Conservation (phyloP, 2,797 vertebrate genomes). For the Eospalax fontanierii region DNA sequence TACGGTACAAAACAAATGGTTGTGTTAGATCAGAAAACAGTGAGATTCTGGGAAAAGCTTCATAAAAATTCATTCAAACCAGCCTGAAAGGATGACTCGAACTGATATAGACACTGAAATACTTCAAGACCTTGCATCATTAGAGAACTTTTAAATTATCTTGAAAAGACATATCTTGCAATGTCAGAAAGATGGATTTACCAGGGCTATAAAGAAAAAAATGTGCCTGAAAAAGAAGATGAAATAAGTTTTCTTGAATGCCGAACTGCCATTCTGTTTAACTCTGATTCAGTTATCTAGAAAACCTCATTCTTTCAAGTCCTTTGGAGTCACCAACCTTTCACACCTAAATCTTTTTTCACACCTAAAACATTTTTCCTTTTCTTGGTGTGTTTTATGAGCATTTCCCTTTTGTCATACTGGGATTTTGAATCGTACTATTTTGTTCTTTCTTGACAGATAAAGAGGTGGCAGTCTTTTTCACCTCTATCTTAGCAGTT, state of each 20-base stretch:
- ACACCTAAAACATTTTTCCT: slow-evolving; percentile 42
- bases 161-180: slow-evolving; percentile 38
- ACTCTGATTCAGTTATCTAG: slow-evolving; percentile 67
- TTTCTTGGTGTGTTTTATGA: slow-evolving; percentile 35
- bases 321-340: slow-evolving; percentile 41
- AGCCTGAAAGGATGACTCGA: slow-evolving; percentile 33
- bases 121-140: background rate
- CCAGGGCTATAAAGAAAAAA: slow-evolving; percentile 48
- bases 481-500: slow-evolving; percentile 63
- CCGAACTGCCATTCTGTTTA: slow-evolving; percentile 46
- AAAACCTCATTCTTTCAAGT: slow-evolving; percentile 42
- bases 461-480: slow-evolving; percentile 60
- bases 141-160: slow-evolving; percentile 53
- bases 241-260: slow-evolving; percentile 49
- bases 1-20: slow-evolving; percentile 39
- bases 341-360: slow-evolving; percentile 52
- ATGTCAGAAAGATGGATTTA: slow-evolving; percentile 62
- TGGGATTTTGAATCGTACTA: slow-evolving; percentile 42
- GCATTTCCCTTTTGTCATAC: slow-evolving; percentile 45
- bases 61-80: slow-evolving; percentile 52
- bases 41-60: background rate
- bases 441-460: slow-evolving; percentile 59
- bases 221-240: background rate
- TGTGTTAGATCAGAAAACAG: slow-evolving; percentile 20
- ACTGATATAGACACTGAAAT: background rate